Evolutionary conservation across 2,888 invertebrate species (phyloP).

Genomic region (Cerastoderma edule): DNA sequence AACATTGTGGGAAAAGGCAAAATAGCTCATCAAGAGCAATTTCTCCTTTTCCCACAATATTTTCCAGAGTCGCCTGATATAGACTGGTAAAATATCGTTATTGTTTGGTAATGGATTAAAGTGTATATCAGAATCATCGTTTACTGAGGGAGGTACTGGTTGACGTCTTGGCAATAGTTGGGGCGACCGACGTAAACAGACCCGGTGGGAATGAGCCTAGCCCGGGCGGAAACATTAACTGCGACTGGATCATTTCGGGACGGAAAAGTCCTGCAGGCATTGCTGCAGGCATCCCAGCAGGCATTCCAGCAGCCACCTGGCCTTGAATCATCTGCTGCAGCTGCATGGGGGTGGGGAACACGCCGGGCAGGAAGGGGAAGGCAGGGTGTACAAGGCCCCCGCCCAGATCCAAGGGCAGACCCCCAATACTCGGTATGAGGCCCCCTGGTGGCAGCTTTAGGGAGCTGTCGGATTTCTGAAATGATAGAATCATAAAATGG

Average conservation of each 20-base stretch:
- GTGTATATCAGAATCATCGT: too few species aligned
- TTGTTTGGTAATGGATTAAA: too few species aligned
- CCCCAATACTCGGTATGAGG: conserved; percentile 38
- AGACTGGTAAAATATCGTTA: too few species aligned
- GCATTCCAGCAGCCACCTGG: conserved; percentile 56
- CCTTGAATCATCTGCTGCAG: conserved; percentile 62
- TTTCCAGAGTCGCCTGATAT: too few species aligned
- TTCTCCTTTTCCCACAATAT: too few species aligned
- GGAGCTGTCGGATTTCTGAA: conserved; percentile 28
- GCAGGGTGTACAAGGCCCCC: conserved; percentile 55
- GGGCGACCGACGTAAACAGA: conserved; percentile 40
- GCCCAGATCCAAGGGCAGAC: conserved; percentile 51
- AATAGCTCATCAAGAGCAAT: too few species aligned
- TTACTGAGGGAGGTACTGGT: conserved; percentile 17
- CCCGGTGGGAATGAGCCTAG: conserved; percentile 35
- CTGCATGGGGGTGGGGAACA: conserved; percentile 59
- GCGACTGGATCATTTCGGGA: conserved; percentile 41
- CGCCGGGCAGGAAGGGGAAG: conserved; percentile 53
- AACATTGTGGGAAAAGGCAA: too few species aligned
- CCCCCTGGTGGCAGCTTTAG: conserved; percentile 21
- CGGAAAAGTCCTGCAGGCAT: conserved; percentile 32
- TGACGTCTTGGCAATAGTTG: conserved; percentile 30
- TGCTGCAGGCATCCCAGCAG: too few species aligned
- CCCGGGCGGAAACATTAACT: conserved; percentile 48
- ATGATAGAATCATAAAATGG: neutral